Evolutionary conservation across 2,888 invertebrate species (phyloP).

Genomic region (Trachelus stipa): DNA sequence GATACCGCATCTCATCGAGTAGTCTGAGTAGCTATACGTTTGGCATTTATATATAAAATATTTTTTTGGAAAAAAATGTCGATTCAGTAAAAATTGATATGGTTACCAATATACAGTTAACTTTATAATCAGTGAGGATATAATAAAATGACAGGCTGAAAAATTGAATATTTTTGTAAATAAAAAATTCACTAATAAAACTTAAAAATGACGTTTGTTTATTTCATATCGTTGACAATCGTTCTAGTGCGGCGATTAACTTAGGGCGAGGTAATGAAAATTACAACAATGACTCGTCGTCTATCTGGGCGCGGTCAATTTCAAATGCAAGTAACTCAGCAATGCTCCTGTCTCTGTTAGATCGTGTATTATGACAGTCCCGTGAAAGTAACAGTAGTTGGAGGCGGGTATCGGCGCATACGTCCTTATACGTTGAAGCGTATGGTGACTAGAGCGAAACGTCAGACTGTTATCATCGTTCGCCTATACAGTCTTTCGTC

Average conservation of each 20-base stretch:
- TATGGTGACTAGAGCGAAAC: background rate
- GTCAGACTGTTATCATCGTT: background rate
- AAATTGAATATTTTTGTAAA: background rate
- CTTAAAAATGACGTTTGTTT: background rate
- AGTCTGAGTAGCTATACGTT: background rate
- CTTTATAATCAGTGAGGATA: background rate
- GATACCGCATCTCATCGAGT: background rate
- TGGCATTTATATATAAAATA: background rate
- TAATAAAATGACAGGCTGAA: background rate
- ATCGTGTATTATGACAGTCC: slow-evolving; percentile 20
- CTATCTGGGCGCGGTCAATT: background rate
- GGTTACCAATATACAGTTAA: background rate
- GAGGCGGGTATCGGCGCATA: background rate
- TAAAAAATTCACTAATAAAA: background rate
- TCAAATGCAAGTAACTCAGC: background rate
- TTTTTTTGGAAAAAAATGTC: background rate
- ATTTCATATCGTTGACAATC: background rate
- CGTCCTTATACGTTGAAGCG: background rate
- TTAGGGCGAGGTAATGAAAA: background rate
- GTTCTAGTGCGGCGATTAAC: background rate
- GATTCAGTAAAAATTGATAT: background rate
- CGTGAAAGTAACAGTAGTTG: slow-evolving; percentile 25
- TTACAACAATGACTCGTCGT: background rate
- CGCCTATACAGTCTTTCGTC: background rate
- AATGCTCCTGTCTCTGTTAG: slow-evolving; percentile 4